Evolutionary conservation across 2,113 vertebrate species (phyloP).

Genomic region (Pseudolaguvia tuberculata): DNA sequence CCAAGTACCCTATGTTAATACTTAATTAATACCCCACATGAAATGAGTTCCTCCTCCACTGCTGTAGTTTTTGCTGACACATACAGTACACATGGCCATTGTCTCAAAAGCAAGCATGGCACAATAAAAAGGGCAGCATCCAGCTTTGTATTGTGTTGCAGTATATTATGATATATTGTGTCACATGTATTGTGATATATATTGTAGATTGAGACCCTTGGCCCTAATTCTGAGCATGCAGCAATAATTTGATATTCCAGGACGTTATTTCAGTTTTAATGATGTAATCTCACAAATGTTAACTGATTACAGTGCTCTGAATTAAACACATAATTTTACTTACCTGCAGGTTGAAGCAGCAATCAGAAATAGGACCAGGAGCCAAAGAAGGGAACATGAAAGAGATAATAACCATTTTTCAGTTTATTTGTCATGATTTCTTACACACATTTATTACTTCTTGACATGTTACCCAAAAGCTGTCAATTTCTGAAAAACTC

Average conservation of each 20-base stretch:
- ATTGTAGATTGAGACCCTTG: too few species aligned
- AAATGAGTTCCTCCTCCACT: too few species aligned
- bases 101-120: too few species aligned
- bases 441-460: not conserved
- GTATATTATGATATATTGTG: too few species aligned
- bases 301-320: not conserved
- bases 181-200: too few species aligned
- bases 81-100: too few species aligned
- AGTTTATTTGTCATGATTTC: not conserved
- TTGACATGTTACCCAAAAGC: not conserved
- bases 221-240: not conserved
- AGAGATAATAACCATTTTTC: not conserved
- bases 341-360: constrained; percentile 17
- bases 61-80: too few species aligned
- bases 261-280: not conserved
- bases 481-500: not conserved
- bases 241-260: not conserved
- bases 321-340: constrained; percentile 12
- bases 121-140: too few species aligned
- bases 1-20: too few species aligned
- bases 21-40: too few species aligned
- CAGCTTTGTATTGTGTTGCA: too few species aligned
- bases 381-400: not conserved
- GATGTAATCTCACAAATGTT: not conserved
- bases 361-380: not conserved